phyloP scores from a whole-genome alignment of 2,113 vertebrate species.

The Spea bombifrons region DNA sequence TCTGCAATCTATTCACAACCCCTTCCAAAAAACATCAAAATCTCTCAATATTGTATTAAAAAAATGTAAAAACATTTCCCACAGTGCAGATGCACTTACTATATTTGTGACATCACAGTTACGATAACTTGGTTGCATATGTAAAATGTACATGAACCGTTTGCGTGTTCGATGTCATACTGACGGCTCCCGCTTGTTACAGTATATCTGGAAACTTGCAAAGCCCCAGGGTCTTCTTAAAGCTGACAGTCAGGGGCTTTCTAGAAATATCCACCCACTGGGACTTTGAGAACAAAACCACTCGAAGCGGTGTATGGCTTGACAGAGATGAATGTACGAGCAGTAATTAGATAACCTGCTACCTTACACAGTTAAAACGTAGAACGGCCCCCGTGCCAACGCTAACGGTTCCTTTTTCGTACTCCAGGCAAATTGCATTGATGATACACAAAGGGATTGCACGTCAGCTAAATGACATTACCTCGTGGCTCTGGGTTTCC shows the following conservation, averaged over 20 bases:
- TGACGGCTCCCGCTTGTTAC: slow-evolving; percentile 33
- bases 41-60: too few species aligned
- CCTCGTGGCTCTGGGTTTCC: slow-evolving; percentile 8
- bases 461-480: slow-evolving; percentile 23
- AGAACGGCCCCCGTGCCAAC: background rate
- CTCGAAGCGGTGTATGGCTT: slow-evolving; percentile 25
- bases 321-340: slow-evolving; percentile 37
- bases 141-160: too few species aligned
- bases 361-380: slow-evolving; percentile 25
- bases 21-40: too few species aligned
- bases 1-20: too few species aligned
- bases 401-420: slow-evolving; percentile 3
- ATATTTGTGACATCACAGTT: too few species aligned
- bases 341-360: slow-evolving; percentile 38
- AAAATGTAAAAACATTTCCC: too few species aligned
- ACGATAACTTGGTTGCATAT: too few species aligned
- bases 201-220: slow-evolving; percentile 21
- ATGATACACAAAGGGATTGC: slow-evolving; percentile 25
- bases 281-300: slow-evolving; percentile 29
- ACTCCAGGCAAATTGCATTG: slow-evolving; percentile 24
- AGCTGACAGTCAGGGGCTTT: slow-evolving; percentile 39
- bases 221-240: slow-evolving; percentile 41
- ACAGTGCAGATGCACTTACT: too few species aligned
- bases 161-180: background rate
- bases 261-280: slow-evolving; percentile 43